Percentiles rank a stretch among this genome's conserved stretches.
Evolutionary conservation across 1,140 invertebrate genomes (phyloP).

Genomic region (Thaumatotibia leucotreta): DNA sequence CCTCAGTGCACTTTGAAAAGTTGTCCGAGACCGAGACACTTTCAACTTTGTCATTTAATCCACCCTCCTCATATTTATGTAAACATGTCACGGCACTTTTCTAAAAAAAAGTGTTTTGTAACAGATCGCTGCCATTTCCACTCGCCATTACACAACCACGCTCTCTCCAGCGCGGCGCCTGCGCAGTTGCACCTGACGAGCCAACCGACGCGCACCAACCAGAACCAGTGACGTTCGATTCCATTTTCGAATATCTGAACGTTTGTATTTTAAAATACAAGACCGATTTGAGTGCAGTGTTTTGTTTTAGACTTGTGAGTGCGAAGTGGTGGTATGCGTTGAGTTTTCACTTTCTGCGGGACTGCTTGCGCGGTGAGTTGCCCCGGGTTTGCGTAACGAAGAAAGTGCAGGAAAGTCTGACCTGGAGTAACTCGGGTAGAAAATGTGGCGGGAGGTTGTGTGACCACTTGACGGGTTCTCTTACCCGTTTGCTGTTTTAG

Average conservation of each 20-base stretch:
- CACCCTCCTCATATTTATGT: conserved; percentile 1
- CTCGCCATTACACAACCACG: neutral
- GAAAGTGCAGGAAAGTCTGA: conserved; percentile 6
- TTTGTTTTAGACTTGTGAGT: neutral
- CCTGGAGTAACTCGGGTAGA: conserved; percentile 2
- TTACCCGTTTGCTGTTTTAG: too few species aligned
- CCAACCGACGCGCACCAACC: neutral
- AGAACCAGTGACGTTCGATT: neutral
- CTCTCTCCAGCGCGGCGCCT: neutral
- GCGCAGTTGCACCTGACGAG: neutral
- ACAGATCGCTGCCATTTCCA: neutral
- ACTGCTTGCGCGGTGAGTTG: neutral
- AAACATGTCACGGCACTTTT: conserved; percentile 7
- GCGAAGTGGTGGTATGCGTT: neutral
- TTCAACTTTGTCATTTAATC: neutral
- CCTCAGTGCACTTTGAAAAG: too few species aligned
- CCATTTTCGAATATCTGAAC: neutral
- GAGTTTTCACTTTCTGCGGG: neutral
- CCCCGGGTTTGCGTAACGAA: neutral
- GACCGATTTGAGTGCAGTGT: neutral
- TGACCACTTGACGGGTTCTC: neutral
- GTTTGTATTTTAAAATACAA: neutral
- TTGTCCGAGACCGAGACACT: too few species aligned
- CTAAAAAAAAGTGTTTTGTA: conserved; percentile 6
- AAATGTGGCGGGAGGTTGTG: neutral